A percentile compares a stretch with the other conserved stretches of the same genome.
These are phyloP conservation scores for Buphagus erythrorhynchus DNA, from an alignment of 2,797 vertebrate genomes.

Conservation along the genomic window DNA sequence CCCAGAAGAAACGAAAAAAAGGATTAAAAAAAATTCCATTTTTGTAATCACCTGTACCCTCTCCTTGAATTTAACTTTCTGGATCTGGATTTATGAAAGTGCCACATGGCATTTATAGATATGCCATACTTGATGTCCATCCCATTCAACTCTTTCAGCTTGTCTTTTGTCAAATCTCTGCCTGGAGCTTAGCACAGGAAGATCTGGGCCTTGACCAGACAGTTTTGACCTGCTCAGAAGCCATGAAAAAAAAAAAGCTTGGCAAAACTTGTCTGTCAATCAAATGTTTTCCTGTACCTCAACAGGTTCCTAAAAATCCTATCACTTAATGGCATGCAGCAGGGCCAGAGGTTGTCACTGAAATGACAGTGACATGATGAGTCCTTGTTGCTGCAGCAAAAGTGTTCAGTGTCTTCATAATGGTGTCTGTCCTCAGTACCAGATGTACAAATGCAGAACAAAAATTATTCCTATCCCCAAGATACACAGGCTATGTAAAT, in stretches of 20 bases:
- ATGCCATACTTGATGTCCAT: neutral
- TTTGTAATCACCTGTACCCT: neutral
- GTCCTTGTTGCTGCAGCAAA: neutral
- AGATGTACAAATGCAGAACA: neutral
- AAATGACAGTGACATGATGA: neutral
- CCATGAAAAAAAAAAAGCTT: neutral
- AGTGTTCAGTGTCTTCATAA: neutral
- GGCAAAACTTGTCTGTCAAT: neutral
- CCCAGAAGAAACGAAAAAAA: neutral
- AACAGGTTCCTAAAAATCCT: neutral
- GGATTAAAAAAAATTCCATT: fast-evolving
- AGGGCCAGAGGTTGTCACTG: neutral
- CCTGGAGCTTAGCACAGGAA: neutral
- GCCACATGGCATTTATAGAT: neutral
- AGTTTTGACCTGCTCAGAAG: neutral
- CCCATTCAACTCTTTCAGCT: neutral
- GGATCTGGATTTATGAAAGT: neutral
- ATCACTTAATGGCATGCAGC: neutral
- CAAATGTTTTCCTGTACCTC: neutral
- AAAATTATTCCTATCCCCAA: neutral
- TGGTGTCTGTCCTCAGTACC: neutral
- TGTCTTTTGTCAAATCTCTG: neutral
- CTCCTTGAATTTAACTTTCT: neutral
- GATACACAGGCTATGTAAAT: neutral
- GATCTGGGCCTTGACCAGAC: neutral